phyloP scores from a whole-genome alignment of 2,888 invertebrate species.

The Acanthosepion lycidas region DNA sequence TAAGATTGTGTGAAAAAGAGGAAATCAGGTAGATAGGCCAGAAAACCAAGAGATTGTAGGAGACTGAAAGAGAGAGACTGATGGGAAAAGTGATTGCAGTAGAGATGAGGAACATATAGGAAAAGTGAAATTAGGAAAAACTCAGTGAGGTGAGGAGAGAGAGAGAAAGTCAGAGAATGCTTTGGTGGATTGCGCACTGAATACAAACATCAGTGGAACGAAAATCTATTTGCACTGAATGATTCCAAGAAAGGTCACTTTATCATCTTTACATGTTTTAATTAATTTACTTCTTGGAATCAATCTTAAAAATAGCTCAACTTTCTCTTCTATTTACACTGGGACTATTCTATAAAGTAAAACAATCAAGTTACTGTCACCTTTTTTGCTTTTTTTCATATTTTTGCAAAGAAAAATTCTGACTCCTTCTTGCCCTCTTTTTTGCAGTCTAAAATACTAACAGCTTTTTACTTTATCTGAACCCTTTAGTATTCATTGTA shows the following conservation, averaged over 20 bases:
- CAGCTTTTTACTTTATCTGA: neutral
- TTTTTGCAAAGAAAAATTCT: neutral
- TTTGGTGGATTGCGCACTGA: neutral
- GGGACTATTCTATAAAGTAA: neutral
- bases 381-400: neutral
- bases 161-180: neutral
- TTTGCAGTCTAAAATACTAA: neutral
- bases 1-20: too few species aligned
- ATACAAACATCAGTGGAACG: neutral
- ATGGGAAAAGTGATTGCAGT: neutral
- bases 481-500: neutral
- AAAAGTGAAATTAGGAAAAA: neutral
- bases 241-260: slow-evolving; percentile 33
- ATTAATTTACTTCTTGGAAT: neutral
- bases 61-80: neutral
- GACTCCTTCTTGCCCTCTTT: slow-evolving; percentile 14
- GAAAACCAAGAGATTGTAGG: neutral
- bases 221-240: slow-evolving; percentile 14
- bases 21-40: too few species aligned
- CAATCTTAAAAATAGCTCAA: neutral
- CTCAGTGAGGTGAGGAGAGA: neutral
- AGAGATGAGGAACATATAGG: neutral
- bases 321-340: neutral
- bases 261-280: slow-evolving; percentile 10
- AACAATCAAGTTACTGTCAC: slow-evolving; percentile 33